These are phyloP conservation scores for Ctenopoma multispine DNA, from an alignment of 2,797 vertebrate species.

Conservation along the genomic window DNA sequence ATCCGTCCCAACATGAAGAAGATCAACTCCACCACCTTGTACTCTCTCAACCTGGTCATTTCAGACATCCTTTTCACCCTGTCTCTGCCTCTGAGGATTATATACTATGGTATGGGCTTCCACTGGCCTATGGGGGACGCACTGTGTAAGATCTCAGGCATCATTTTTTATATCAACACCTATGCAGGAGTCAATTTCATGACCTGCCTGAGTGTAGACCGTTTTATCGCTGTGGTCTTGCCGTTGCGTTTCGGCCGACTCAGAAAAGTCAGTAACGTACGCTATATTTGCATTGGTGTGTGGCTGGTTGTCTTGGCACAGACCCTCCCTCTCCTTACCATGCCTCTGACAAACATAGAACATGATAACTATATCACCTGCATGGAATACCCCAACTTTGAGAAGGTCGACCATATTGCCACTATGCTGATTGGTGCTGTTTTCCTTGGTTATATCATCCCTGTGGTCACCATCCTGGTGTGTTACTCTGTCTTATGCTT, in stretches of 20 bases:
- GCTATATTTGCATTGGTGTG: constrained; percentile 87
- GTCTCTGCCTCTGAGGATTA: constrained; percentile 88
- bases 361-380: constrained; percentile 84
- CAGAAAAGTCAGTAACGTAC: constrained; percentile 88
- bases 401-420: constrained; percentile 86
- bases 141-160: constrained; percentile 86
- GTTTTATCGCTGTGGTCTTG: constrained; percentile 94
- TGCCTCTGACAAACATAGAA: constrained; percentile 84
- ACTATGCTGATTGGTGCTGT: constrained; percentile 90
- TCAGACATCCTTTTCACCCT: constrained; percentile 95
- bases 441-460: constrained; percentile 89
- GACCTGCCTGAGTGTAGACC: constrained; percentile 95
- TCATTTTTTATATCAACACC: constrained; percentile 97
- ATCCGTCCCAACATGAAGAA: constrained; percentile 94
- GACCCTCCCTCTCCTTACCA: constrained; percentile 90
- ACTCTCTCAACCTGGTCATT: constrained; percentile 93
- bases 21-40: constrained; percentile 97
- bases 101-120: constrained; percentile 92
- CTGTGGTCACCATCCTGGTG: constrained; percentile 88
- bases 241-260: constrained; percentile 89
- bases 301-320: constrained; percentile 93
- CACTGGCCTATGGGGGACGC: constrained; percentile 91
- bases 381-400: constrained; percentile 98
- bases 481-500: constrained; percentile 92
- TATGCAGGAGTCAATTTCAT: constrained; percentile 98